Evolutionary conservation across 2,113 vertebrate genomes (phyloP), one percentile per base, ranked within the genome.

Genomic region (Cottus gobio): DNA sequence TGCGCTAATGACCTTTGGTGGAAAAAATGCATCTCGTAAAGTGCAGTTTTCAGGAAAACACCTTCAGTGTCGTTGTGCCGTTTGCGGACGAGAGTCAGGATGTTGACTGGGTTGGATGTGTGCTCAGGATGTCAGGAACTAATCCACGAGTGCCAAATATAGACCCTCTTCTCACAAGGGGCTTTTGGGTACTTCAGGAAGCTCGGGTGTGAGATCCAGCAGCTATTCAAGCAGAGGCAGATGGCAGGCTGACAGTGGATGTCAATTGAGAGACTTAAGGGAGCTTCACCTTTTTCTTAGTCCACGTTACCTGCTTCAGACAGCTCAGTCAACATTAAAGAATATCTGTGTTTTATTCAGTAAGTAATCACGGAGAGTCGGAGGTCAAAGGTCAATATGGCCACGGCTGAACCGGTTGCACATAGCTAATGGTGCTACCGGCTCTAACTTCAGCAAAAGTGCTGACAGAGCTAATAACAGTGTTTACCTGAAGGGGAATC

Each of bases 11-110:
- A 91, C 82, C 39, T 82, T 66, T 57, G 30, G 6, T 16, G 73
- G 44, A 70, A 69, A 81, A 83, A 87, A 83, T 68, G 60, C 26
- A 78, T 78, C 63, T 52, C 31, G 0, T 50, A 72, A 88, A 80
- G 82, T 83, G 84, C 73, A 77, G 42, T 57, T 85, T 80, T 76
- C 72, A 78, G 71, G 68, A 75, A 91, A 90, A 90, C 77, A 88
- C 71, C 80, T 82, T 69, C 18, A 52, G 34, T 71, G 64, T 46
- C 7, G 3, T 58, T 28, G 24, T 36, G 64, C 57, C 68, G 61
- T 75, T 80, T 83, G 75, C 18, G 48, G 28, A 78, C 7, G 44
- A 22, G 69, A 83, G 70, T 71, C 60, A 83, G 86, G 73, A 82
- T 86, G 84, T 81, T 61, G 75, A 75, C 69, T 24, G 57, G 66